phyloP scores from a whole-genome alignment of 2,113 vertebrate genomes.

The Sus scrofa region T2T-Sscrofa CM000812.6:120651501-120652000 shows the following conservation, averaged over 20 bases:
- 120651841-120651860: slow-evolving; percentile 80
- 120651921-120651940: slow-evolving; percentile 82
- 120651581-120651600: slow-evolving; percentile 21
- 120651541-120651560: slow-evolving; percentile 10
- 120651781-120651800: slow-evolving; percentile 71
- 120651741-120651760: slow-evolving; percentile 55
- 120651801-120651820: slow-evolving; percentile 77
- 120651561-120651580: not conserved
- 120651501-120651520: slow-evolving; percentile 32
- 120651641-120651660: slow-evolving; percentile 46
- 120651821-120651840: slow-evolving; percentile 77
- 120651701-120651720: slow-evolving; percentile 68
- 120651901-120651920: slow-evolving; percentile 80
- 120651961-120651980: slow-evolving; percentile 72
- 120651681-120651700: slow-evolving; percentile 8
- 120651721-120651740: slow-evolving; percentile 41
- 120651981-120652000: not conserved
- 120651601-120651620: not conserved
- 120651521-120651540: slow-evolving; percentile 57
- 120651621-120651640: slow-evolving; percentile 35
- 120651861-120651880: slow-evolving; percentile 77
- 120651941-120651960: slow-evolving; percentile 57
- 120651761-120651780: slow-evolving; percentile 78
- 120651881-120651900: slow-evolving; percentile 73
- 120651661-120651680: slow-evolving; percentile 63